Base-by-base conservation (phyloP, 2,113 vertebrate species). In the Meleagris gallopavo region DNA sequence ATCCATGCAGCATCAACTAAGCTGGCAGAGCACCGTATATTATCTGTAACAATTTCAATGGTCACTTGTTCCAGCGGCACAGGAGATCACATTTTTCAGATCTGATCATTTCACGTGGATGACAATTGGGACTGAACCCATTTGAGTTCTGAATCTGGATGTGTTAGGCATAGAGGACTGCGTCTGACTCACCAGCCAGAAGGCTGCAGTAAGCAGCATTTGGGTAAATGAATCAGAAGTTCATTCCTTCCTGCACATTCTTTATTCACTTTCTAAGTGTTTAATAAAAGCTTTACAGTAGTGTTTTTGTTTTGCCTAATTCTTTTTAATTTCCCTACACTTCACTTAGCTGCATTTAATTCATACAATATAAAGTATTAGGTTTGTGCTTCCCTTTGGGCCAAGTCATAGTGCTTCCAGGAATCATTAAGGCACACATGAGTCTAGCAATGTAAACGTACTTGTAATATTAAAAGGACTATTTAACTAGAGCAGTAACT, bases 331-430 rank as follows among this genome's bases (percentile, higher is more conserved):
- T 94, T 97, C 41, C 78, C 72, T 83, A 29, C 3, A 3, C 82
- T 96, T 95, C 93, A 91, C 91, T 95, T 94, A 94, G 85, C 82
- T 81, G 64, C 78, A 65, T 95, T 96, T 95, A 95, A 95, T 95
- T 96, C 82, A n/a, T 55, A 75, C 50, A 80, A 85, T 91, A 94
- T 95, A 71, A 89, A 94, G 71, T 40, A 83, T 61, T 76, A 52
- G 57, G 65, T 83, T 91, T 91, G 71, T 83, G 81, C 85, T 95
- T 95, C 95, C 93, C 95, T 96, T 57, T 95, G 91, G 95, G 96
- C 91, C 89, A 88, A 94, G 91, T 94, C 82, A 77, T 89, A 22
- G 13, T 13, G 58, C 89, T 89, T 95, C 82, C 87, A 96, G 95
- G 82, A 95, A 88, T 89, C 85, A 74, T 97, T 95, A 94, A 91